Evolutionary conservation across 2,888 invertebrate genomes (phyloP), one percentile per base, ranked within the genome.

Genomic region (Cephus sareptanus): DNA sequence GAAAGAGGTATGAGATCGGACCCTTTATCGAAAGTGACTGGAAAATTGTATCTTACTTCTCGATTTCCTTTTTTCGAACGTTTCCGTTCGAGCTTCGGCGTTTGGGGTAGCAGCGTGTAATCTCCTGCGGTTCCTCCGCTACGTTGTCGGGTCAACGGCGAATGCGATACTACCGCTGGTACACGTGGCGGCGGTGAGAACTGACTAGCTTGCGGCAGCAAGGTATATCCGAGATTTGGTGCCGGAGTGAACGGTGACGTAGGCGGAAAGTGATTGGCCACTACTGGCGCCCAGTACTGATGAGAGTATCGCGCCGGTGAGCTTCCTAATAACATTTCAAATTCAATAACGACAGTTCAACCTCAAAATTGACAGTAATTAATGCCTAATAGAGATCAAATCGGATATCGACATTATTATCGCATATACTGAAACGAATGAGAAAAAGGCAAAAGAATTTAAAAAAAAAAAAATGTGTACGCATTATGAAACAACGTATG

Each of bases 191-290:
- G 88, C 71, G 90, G 89, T 35, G 90, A 90, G 81, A 90, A 89
- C 82, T 88, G 88, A 77, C 87, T 85, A 79, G 85, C 88, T 81
- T 89, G 91, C 80, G 89, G 87, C 83, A 90, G 83, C 80, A 90
- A 86, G 77, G 90, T 87, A 79, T 90, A 90, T 68, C 89, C 89
- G 80, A 88, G 84, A 81, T 87, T 86, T 75, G 84, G 86, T 34
- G 85, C 80, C 81, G 86, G 87, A 82, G 88, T 85, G 92, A 96
- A 96, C 77, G 96, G 96, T 74, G 95, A 96, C 81, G 93, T 93
- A 34, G 93, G 93, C 31, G 95, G 94, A 89, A 96, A 96, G 91
- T 96, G 96, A 79, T 94, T 95, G 37, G 95, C 95, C 75, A 95
- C 94, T 80, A 95, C 90, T 11, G 96, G 96, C 79, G 94, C 93